Evolutionary conservation across 2,888 invertebrate genomes (phyloP).

Genomic region (Strigamia maritima): DNA sequence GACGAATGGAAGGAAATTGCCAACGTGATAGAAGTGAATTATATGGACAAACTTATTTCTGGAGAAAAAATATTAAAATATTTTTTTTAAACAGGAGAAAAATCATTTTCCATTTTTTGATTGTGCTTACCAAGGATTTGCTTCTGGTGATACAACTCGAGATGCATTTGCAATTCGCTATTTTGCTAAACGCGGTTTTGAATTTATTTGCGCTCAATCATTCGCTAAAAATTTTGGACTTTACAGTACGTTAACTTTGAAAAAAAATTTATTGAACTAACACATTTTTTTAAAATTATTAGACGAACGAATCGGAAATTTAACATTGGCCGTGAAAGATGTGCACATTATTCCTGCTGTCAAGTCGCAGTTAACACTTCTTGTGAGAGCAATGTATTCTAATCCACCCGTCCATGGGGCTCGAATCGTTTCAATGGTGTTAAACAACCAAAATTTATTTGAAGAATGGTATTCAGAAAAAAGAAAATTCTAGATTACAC

Average conservation of each 20-base stretch:
- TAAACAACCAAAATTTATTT: constrained; percentile 66
- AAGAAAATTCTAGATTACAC: too few species aligned
- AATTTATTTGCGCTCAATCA: constrained; percentile 89
- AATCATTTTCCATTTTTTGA: constrained; percentile 89
- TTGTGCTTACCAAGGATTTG: constrained; percentile 94
- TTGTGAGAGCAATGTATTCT: constrained; percentile 88
- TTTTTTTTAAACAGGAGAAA: constrained; percentile 59
- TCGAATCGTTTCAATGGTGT: constrained; percentile 77
- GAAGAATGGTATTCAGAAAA: too few species aligned
- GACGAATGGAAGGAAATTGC: constrained; percentile 92
- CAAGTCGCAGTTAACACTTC: constrained; percentile 81
- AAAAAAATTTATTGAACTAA: background rate
- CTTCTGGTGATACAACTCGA: constrained; percentile 84
- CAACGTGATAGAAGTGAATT: constrained; percentile 68
- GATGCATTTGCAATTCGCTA: constrained; percentile 91
- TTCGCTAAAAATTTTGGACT: constrained; percentile 99
- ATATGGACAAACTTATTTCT: background rate
- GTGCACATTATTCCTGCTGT: constrained; percentile 62
- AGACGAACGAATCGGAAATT: constrained; percentile 94
- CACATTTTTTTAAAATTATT: constrained; percentile 44
- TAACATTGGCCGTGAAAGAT: constrained; percentile 73
- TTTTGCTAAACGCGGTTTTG: constrained; percentile 83
- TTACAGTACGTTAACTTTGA: constrained; percentile 69
- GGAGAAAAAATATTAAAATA: background rate
- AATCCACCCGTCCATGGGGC: constrained; percentile 97